phyloP scores from a whole-genome alignment of 2,113 vertebrate genomes.

The Poeciliopsis retropinna region DNA sequence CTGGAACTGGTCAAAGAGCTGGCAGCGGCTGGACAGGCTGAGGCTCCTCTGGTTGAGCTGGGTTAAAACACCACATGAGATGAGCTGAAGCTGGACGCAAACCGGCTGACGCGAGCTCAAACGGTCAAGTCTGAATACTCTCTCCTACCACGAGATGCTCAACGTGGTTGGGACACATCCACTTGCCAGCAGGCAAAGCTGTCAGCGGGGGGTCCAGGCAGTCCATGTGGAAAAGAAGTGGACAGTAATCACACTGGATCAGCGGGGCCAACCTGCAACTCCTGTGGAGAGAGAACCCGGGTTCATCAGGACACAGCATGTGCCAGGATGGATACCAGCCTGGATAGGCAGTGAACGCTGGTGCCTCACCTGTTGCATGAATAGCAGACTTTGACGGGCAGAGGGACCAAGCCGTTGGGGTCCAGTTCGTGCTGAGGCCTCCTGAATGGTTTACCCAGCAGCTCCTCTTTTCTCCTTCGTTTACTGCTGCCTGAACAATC shows the following conservation, averaged over 20 bases:
- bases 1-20: conserved; percentile 98
- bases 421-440: conserved; percentile 95
- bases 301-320: background rate
- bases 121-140: background rate
- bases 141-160: conserved; percentile 93
- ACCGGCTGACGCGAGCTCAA: background rate
- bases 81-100: background rate
- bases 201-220: conserved; percentile 97
- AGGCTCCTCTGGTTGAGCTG: conserved; percentile 96
- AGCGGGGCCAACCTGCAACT: conserved; percentile 96
- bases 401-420: conserved; percentile 93
- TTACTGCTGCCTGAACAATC: conserved; percentile 91
- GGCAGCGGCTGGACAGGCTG: conserved; percentile 94
- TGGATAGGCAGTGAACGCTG: background rate
- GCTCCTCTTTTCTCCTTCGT: conserved; percentile 93
- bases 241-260: conserved; percentile 98
- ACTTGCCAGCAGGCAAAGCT: conserved; percentile 94
- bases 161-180: conserved; percentile 99
- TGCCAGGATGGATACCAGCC: no score
- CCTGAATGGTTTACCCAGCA: conserved; percentile 92
- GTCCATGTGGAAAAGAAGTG: conserved; percentile 98
- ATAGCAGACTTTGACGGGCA: conserved; percentile 97
- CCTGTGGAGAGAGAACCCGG: conserved; percentile 74
- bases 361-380: conserved; percentile 89
- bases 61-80: conserved; percentile 27